phyloP scores from a whole-genome alignment of 2,888 invertebrate genomes.

The Parascotia fuliginaria region DNA sequence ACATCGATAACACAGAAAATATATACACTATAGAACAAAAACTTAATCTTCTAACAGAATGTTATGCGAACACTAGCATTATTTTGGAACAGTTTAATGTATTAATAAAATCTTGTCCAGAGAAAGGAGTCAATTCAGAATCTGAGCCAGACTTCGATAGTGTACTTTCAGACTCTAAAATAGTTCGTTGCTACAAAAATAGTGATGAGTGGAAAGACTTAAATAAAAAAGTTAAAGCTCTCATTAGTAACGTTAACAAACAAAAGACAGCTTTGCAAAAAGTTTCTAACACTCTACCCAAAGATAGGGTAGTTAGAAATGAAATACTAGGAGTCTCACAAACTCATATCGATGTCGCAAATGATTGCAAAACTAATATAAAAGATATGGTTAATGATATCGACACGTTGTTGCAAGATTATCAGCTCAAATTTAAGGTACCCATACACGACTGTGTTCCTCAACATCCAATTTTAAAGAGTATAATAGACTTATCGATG shows the following conservation, averaged over 20 bases:
- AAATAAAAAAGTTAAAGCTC: constrained; percentile 60
- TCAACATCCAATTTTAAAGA: constrained; percentile 67
- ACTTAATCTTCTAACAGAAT: constrained; percentile 72
- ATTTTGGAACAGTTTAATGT: constrained; percentile 89
- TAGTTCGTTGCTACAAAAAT: constrained; percentile 70
- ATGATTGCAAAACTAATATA: constrained; percentile 62
- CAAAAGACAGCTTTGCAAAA: constrained; percentile 70
- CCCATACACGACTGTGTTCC: constrained; percentile 44
- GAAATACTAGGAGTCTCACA: constrained; percentile 59
- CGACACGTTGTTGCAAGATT: constrained; percentile 58
- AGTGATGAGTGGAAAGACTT: constrained; percentile 72
- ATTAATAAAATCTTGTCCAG: constrained; percentile 85
- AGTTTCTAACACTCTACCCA: constrained; percentile 59
- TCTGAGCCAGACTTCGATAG: constrained; percentile 70
- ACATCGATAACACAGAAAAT: constrained; percentile 59
- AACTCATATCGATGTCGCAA: constrained; percentile 64
- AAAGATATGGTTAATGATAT: constrained; percentile 56
- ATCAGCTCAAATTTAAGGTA: constrained; percentile 61
- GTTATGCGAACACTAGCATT: constrained; percentile 80
- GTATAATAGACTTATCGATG: constrained; percentile 56
- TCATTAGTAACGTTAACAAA: constrained; percentile 65
- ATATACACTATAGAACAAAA: constrained; percentile 65
- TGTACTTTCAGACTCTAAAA: constrained; percentile 66
- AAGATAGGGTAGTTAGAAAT: constrained; percentile 53
- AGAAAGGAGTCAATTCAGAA: constrained; percentile 50